Base-by-base conservation (phyloP, 1,140 invertebrate species). In the Zaprionus inermis region DNA sequence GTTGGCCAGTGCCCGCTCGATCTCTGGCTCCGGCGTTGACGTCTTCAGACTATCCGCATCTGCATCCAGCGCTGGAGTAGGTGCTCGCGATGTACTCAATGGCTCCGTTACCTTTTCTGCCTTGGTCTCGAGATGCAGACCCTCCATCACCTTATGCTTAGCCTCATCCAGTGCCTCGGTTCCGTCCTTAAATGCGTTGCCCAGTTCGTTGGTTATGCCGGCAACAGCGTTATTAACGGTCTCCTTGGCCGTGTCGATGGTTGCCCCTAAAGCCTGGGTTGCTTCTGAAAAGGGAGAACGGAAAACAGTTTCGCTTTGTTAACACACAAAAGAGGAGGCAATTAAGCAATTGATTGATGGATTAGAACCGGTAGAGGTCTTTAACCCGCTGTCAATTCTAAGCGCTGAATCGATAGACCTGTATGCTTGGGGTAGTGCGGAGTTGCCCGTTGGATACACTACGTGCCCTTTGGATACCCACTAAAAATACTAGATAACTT, bases 31-130 rank as follows among this genome's bases (percentile, higher is more conserved):
- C 3, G 91, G 89, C 6, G 91, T 84, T 0, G 76, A 83, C 9
- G 91, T 92, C 72, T 92, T 92, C 49, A 92, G 59, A 58, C 91
- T 92, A 18, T 92, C 91, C 12, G 70, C 76, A 52, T 77, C 82
- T 5, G 54, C 55, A 28, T 84, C 61, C 0, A 86, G 46, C 7
- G 80, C 58, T 1, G 79, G 78, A 9, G 82, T 90, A 0, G 90
- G 67, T 2, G 77, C 74, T 2, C 81, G 67, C 7, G 83, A 86
- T 16, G 36, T 64, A 38, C 75, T 89, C n/a, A 69, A 9, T 46
- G 56, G 57, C 28, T 44, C 52, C 11, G 2, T 61, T 14, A 18
- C 46, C 22, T 28, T 28, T n/a, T 57, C 61, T 12, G n/a, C 44
- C 2, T 55, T 46, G 1, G 28, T 10, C 49, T 72, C 84, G 56